phyloP scores from a whole-genome alignment of 92 coral and sea anemone genomes.

The Actinernus sp. region DNA sequence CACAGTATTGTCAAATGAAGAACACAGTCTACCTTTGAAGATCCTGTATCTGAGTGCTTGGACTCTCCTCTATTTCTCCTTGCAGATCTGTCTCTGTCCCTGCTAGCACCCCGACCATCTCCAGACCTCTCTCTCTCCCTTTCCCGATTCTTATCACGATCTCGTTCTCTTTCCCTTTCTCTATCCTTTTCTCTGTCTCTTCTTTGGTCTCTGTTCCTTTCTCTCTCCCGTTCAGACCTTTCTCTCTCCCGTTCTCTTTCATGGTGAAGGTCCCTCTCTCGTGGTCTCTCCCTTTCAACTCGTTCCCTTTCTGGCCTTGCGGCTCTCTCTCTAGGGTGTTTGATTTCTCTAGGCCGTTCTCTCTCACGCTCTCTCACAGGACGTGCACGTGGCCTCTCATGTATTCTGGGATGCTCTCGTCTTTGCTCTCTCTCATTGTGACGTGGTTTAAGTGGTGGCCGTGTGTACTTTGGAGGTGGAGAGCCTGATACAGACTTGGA shows the following conservation, averaged over 20 bases:
- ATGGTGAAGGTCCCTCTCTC: conserved; percentile 32
- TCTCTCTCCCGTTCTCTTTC: conserved; percentile 53
- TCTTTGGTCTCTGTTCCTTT: conserved; percentile 45
- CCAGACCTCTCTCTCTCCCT: conserved; percentile 75
- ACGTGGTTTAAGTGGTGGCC: conserved; percentile 39
- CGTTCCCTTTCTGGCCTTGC: conserved; percentile 4
- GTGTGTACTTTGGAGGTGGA: conserved; percentile 46
- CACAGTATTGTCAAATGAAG: not conserved
- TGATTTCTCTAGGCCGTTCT: conserved; percentile 43
- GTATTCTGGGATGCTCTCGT: conserved; percentile 7
- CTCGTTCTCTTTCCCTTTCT: conserved; percentile 45
- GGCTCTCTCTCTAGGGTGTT: conserved; percentile 23
- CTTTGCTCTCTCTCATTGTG: conserved; percentile 22
- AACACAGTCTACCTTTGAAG: conserved; percentile 17
- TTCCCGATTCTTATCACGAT: conserved; percentile 62
- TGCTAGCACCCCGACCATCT: conserved; percentile 62
- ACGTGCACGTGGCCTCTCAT: conserved; percentile 22
- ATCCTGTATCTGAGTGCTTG: conserved; percentile 62
- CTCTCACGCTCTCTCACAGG: conserved; percentile 31
- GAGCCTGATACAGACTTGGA: conserved; percentile 81
- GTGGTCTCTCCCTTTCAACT: conserved; percentile 48
- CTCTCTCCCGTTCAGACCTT: conserved; percentile 35
- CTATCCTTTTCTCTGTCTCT: conserved; percentile 53
- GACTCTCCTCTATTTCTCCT: conserved; percentile 83
- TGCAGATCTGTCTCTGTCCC: conserved; percentile 69